These are phyloP conservation scores for Drosophila sulfurigaster DNA, from an alignment of 1,140 invertebrate species.

Conservation along the genomic window DNA sequence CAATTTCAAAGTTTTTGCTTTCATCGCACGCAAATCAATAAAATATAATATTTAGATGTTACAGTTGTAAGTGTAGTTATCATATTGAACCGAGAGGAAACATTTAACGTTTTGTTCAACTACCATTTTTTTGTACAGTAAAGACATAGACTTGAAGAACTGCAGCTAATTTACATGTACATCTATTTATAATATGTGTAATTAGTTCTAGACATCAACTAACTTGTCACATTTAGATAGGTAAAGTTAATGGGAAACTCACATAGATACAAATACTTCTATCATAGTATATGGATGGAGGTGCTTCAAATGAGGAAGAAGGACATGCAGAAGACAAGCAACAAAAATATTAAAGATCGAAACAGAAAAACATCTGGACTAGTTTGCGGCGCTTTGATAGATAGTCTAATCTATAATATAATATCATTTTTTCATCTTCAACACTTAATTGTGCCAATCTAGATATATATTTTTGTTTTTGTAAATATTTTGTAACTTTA, in stretches of 20 bases:
- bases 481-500: slow-evolving; percentile 63
- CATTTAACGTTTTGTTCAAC: slow-evolving; percentile 1
- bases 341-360: slow-evolving; percentile 9
- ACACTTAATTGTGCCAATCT: slow-evolving; percentile 65
- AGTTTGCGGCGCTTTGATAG: slow-evolving; percentile 16
- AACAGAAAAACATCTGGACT: slow-evolving; percentile 21
- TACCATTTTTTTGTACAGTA: slow-evolving; percentile 22
- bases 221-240: slow-evolving; percentile 51
- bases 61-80: slow-evolving; percentile 4
- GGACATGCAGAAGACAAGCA: slow-evolving; percentile 18
- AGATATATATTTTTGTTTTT: slow-evolving; percentile 61
- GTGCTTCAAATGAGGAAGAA: background rate
- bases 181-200: slow-evolving; percentile 24
- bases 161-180: slow-evolving; percentile 49
- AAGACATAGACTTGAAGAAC: slow-evolving; percentile 47
- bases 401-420: slow-evolving; percentile 35
- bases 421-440: slow-evolving; percentile 40
- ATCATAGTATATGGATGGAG: background rate
- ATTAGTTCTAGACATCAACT: slow-evolving; percentile 64
- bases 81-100: slow-evolving; percentile 12
- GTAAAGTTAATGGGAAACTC: slow-evolving; percentile 43
- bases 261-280: slow-evolving; percentile 7
- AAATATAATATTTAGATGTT: slow-evolving; percentile 4
- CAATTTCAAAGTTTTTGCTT: background rate
- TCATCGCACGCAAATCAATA: slow-evolving; percentile 6